Percentiles rank a stretch among this genome's conserved stretches.
Conservation (phyloP, 2,888 invertebrate species). For the Mythimna impura region DNA sequence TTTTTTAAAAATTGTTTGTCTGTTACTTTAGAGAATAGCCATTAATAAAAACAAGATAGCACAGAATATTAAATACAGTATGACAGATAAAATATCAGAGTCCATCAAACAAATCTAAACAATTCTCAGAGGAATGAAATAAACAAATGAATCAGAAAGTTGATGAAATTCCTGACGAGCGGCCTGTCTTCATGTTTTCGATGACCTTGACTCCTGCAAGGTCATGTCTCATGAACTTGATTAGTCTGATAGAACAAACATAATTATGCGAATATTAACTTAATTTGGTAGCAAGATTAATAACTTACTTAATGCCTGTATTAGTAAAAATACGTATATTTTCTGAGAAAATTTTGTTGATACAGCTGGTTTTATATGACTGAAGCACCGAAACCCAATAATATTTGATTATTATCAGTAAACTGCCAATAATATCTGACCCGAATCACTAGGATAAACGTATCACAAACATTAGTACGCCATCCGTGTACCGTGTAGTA, state of each 20-base stretch:
- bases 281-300: constrained; percentile 20
- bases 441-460: background rate
- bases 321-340: background rate
- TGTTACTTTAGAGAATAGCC: background rate
- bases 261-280: constrained; percentile 9
- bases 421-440: constrained; percentile 19
- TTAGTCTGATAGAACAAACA: constrained; percentile 18
- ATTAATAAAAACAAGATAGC: background rate
- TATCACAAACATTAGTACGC: background rate
- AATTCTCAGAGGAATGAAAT: constrained; percentile 10
- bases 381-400: background rate
- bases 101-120: constrained; percentile 21
- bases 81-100: background rate
- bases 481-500: background rate
- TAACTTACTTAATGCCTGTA: background rate
- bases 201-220: constrained; percentile 8
- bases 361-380: constrained; percentile 1
- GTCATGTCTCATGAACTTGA: constrained; percentile 9
- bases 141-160: constrained; percentile 30
- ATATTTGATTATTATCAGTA: constrained; percentile 19
- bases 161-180: constrained; percentile 20
- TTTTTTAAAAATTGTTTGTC: background rate
- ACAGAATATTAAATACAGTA: background rate
- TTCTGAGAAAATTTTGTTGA: constrained; percentile 2
- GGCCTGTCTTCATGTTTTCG: background rate